Percentiles rank a stretch among this genome's conserved stretches.
Evolutionary conservation across 1,140 invertebrate species (phyloP).

Genomic region (Leptopilina boulardi): DNA sequence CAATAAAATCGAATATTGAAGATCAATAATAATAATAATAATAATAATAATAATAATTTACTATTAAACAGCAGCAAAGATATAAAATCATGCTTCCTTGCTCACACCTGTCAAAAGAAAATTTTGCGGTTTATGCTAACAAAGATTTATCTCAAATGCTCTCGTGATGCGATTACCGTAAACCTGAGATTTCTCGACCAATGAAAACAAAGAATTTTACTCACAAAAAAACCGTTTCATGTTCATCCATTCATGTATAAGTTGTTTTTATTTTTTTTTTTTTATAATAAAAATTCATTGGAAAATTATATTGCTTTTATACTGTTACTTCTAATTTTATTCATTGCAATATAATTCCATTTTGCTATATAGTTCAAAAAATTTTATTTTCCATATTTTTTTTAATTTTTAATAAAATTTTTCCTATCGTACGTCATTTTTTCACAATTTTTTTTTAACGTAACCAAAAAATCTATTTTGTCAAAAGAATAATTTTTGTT

Average conservation of each 20-base stretch:
- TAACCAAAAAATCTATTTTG: no score
- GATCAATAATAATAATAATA: no score
- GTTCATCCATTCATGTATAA: slow-evolving; percentile 12
- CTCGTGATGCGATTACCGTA: slow-evolving; percentile 13
- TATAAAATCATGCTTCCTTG: background rate
- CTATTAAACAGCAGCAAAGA: no score
- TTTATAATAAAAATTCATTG: background rate
- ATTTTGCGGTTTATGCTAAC: background rate
- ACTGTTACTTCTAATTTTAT: background rate
- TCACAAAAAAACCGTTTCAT: background rate
- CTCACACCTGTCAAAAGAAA: slow-evolving; percentile 1
- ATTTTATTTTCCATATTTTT: no score
- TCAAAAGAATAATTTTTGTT: no score
- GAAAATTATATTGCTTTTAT: background rate
- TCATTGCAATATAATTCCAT: no score
- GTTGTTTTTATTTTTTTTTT: background rate
- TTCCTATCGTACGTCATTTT: no score
- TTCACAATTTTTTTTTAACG: no score
- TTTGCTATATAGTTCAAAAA: no score
- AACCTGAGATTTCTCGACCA: slow-evolving; percentile 15
- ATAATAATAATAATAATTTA: no score
- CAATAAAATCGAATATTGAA: background rate
- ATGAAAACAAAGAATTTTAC: background rate
- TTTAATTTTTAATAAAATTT: no score
- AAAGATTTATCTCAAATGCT: background rate